Percentiles rank a stretch among this genome's conserved stretches.
Evolutionary conservation across 2,888 invertebrate genomes (phyloP).

Genomic region (Lepidocyrtinus sp.): DNA sequence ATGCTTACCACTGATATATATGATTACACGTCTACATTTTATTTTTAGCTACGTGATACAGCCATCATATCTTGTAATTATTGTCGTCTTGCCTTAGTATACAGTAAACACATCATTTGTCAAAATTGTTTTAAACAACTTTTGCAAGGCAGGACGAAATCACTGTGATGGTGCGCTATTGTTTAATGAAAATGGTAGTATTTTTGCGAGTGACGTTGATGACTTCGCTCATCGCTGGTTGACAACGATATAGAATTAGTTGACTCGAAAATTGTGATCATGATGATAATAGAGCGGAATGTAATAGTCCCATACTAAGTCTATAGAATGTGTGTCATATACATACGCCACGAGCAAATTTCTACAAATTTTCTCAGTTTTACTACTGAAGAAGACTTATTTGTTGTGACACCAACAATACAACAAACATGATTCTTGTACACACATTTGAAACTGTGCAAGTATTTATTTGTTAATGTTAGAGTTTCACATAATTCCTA

Average conservation of each 20-base stretch:
- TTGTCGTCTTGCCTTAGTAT: background rate
- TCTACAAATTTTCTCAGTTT: background rate
- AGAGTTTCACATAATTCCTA: too few species aligned
- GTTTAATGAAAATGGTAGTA: slow-evolving; percentile 9
- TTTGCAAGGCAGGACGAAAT: background rate
- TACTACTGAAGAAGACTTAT: too few species aligned
- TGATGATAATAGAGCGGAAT: slow-evolving; percentile 10
- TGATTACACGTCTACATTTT: too few species aligned
- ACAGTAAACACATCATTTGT: background rate
- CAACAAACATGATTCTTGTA: too few species aligned
- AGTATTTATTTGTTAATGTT: too few species aligned
- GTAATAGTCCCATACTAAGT: background rate
- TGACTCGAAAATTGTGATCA: slow-evolving; percentile 10
- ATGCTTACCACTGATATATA: too few species aligned
- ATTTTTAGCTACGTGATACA: background rate
- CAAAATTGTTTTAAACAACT: background rate
- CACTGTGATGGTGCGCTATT: background rate
- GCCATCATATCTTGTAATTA: background rate
- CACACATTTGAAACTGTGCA: too few species aligned
- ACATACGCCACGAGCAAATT: background rate
- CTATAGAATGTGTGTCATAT: background rate
- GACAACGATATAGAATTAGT: slow-evolving; percentile 16
- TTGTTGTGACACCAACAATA: too few species aligned
- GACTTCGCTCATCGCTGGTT: background rate
- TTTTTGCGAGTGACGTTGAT: slow-evolving; percentile 3